phyloP scores from a whole-genome alignment of 2,888 invertebrate genomes.

The Phlogophora meticulosa region DNA sequence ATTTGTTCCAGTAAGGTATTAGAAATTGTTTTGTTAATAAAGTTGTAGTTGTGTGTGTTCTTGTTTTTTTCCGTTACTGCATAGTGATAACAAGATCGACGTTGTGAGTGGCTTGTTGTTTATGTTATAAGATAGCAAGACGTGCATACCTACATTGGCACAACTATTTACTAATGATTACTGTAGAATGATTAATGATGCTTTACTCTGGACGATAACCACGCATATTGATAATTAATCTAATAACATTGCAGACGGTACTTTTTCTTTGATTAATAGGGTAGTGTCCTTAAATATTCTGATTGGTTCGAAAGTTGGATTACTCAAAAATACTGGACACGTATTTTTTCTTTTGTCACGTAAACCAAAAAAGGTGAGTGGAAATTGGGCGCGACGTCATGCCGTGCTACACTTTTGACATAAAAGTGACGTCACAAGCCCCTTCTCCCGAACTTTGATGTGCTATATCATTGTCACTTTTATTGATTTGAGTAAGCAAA shows the following conservation, averaged over 20 bases:
- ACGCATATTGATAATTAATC: constrained; percentile 4
- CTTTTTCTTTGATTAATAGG: background rate
- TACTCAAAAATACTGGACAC: too few relatives aligned
- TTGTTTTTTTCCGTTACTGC: constrained; percentile 32
- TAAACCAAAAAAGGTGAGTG: too few relatives aligned
- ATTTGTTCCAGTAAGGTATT: constrained; percentile 80
- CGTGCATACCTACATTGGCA: background rate
- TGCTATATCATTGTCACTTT: too few relatives aligned
- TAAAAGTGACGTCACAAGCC: too few relatives aligned
- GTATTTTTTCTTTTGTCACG: too few relatives aligned
- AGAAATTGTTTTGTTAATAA: constrained; percentile 43
- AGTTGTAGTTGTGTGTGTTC: background rate
- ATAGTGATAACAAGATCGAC: constrained; percentile 35
- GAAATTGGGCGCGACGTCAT: too few relatives aligned
- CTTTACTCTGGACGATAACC: constrained; percentile 6
- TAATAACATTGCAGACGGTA: background rate
- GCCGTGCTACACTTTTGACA: too few relatives aligned
- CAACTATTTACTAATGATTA: background rate
- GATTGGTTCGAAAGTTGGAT: too few relatives aligned
- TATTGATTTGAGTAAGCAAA: too few relatives aligned
- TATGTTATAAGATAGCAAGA: constrained; percentile 36
- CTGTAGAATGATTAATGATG: constrained; percentile 1
- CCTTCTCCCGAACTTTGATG: too few relatives aligned
- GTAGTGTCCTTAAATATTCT: background rate
- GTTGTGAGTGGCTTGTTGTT: constrained; percentile 34